phyloP scores from a whole-genome alignment of 2,797 vertebrate species.

The Pseudomugil gertrudae region DNA sequence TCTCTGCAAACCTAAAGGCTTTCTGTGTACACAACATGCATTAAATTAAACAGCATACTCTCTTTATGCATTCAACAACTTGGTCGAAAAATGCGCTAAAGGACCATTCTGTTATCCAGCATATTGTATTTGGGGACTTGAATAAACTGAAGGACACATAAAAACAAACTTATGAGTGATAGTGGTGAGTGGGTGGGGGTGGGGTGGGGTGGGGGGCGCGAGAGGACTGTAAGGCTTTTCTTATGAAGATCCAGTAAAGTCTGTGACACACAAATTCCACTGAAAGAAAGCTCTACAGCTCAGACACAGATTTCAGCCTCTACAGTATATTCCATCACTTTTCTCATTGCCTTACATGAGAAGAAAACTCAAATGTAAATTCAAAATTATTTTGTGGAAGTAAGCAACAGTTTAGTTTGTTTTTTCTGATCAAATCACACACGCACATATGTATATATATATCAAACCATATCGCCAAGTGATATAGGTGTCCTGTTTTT shows the following conservation, averaged over 20 bases:
- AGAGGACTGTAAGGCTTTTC: neutral
- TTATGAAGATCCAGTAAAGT: neutral
- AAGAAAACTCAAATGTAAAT: neutral
- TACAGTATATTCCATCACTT: neutral
- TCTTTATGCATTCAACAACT: neutral
- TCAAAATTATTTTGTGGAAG: neutral
- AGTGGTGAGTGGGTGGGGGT: too few relatives aligned
- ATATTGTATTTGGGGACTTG: neutral
- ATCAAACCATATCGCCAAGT: neutral
- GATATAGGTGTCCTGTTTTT: too few relatives aligned
- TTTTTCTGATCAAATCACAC: neutral
- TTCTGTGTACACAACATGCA: neutral
- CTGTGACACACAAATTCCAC: neutral
- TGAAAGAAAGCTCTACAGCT: neutral
- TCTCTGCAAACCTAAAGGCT: neutral
- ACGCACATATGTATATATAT: neutral
- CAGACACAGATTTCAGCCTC: slow-evolving; percentile 3
- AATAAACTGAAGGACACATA: neutral
- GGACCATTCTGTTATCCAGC: neutral
- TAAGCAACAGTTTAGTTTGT: neutral
- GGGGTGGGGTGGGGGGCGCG: neutral
- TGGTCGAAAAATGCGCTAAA: too few relatives aligned
- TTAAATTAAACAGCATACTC: neutral
- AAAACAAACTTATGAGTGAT: neutral
- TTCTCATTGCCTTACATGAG: neutral